Evolutionary conservation across 1,140 invertebrate genomes (phyloP).

Genomic region (Magallana gigas): DNA sequence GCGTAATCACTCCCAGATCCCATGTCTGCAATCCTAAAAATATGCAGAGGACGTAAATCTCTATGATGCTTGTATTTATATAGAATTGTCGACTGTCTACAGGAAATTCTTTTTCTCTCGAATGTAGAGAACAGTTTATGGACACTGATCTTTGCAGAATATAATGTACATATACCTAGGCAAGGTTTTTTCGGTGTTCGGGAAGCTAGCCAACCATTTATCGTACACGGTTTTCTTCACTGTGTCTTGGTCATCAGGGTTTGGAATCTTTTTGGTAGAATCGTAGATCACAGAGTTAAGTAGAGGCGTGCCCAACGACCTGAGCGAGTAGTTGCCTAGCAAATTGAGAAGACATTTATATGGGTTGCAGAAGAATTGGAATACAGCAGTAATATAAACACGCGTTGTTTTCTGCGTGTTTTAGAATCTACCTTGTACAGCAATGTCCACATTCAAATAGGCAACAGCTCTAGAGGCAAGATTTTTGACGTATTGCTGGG

Average conservation of each 20-base stretch:
- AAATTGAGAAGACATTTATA: neutral
- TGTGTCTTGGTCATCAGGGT: conserved; percentile 69
- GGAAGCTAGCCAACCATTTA: conserved; percentile 63
- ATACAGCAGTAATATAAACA: too few species aligned
- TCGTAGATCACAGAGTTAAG: conserved; percentile 56
- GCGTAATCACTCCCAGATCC: conserved; percentile 78
- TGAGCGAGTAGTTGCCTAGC: conserved; percentile 60
- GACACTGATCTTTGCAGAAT: neutral
- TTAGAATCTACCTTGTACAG: conserved; percentile 63
- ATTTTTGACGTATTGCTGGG: conserved; percentile 70
- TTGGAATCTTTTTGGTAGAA: conserved; percentile 66
- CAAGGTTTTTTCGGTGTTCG: neutral
- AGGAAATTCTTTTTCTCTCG: too few species aligned
- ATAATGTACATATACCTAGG: neutral
- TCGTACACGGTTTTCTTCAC: conserved; percentile 75
- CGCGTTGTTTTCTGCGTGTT: too few species aligned
- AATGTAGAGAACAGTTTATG: neutral
- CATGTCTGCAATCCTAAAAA: conserved; percentile 59
- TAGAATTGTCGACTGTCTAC: too few species aligned
- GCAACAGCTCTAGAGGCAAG: conserved; percentile 69
- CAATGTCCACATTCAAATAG: conserved; percentile 76
- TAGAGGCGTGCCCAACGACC: conserved; percentile 52
- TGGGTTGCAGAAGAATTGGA: neutral
- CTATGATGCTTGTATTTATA: too few species aligned
- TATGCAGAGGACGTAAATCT: too few species aligned